Evolutionary conservation across 2,113 vertebrate species (phyloP).

Genomic region (Procapra przewalskii): DNA sequence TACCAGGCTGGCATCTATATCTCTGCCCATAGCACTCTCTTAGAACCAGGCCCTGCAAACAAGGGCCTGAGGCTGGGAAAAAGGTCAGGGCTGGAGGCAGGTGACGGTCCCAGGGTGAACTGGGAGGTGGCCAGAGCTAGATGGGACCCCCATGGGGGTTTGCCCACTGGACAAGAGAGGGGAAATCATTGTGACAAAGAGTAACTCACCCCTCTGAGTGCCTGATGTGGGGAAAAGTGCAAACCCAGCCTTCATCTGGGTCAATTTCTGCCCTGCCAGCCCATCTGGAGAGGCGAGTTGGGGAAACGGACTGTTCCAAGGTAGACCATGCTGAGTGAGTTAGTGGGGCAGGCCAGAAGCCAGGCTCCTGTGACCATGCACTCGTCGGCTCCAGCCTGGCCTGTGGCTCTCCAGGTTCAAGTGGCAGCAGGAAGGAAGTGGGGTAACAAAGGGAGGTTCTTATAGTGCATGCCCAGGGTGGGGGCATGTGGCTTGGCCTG

Average conservation of each 20-base stretch:
- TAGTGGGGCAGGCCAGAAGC: background rate
- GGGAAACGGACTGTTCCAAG: background rate
- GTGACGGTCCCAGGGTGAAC: conserved; percentile 68
- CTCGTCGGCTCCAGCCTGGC: background rate
- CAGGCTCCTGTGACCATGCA: background rate
- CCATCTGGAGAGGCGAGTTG: background rate
- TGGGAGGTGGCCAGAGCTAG: background rate
- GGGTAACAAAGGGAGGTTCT: background rate
- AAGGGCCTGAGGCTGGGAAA: conserved; percentile 67
- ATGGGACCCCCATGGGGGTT: background rate
- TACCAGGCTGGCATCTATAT: conserved; percentile 61
- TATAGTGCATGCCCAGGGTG: background rate
- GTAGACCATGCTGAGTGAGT: accelerated
- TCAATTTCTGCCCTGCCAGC: background rate
- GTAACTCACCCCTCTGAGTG: background rate
- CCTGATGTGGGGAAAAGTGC: background rate
- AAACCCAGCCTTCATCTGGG: background rate
- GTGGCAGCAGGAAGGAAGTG: background rate
- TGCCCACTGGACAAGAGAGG: background rate
- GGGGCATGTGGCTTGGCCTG: background rate
- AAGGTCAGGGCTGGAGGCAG: conserved; percentile 70
- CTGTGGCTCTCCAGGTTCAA: background rate
- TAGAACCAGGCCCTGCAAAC: conserved; percentile 71
- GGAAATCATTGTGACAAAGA: background rate
- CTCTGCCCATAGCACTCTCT: conserved; percentile 57